phyloP scores from a whole-genome alignment of 1,140 invertebrate genomes.

The Platyscapa corneri region DNA sequence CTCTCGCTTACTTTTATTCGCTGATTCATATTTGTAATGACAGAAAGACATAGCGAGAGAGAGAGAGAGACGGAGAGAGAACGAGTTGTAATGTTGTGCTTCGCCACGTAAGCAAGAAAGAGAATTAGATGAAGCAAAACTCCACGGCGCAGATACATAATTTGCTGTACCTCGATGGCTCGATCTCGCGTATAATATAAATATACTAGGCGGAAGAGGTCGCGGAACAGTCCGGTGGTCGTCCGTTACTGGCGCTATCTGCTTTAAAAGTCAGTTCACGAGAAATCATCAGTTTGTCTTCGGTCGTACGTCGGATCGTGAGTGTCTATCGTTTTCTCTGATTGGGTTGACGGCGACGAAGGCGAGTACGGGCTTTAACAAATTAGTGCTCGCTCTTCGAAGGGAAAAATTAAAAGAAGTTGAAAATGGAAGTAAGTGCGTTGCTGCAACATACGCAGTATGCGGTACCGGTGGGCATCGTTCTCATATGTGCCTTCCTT shows the following conservation, averaged over 20 bases:
- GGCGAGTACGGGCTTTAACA: not conserved
- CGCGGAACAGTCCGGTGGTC: not conserved
- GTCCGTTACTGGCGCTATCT: not conserved
- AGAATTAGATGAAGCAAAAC: not conserved
- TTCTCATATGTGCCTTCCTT: conserved; percentile 79
- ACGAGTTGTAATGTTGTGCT: not conserved
- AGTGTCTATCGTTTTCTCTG: not conserved
- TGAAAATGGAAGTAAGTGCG: conserved; percentile 54
- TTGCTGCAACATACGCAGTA: conserved; percentile 75
- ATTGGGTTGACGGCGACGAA: not conserved
- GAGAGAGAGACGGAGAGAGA: not conserved
- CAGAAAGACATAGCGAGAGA: not conserved
- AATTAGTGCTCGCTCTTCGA: not conserved
- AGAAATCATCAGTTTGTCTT: not conserved
- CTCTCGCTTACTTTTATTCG: not conserved
- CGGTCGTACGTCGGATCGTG: not conserved
- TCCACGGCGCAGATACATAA: not conserved
- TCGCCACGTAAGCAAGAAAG: conserved; percentile 30
- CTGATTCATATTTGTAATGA: not conserved
- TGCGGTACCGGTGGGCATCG: conserved; percentile 79
- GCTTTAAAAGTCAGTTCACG: not conserved
- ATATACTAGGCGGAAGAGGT: not conserved
- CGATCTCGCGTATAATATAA: not conserved
- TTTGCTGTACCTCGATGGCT: not conserved
- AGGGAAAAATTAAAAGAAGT: not conserved